A percentile compares a stretch with the other conserved stretches of the same genome.
phyloP scores from a whole-genome alignment of 2,113 vertebrate species.

The Pluvianellus socialis region DNA sequence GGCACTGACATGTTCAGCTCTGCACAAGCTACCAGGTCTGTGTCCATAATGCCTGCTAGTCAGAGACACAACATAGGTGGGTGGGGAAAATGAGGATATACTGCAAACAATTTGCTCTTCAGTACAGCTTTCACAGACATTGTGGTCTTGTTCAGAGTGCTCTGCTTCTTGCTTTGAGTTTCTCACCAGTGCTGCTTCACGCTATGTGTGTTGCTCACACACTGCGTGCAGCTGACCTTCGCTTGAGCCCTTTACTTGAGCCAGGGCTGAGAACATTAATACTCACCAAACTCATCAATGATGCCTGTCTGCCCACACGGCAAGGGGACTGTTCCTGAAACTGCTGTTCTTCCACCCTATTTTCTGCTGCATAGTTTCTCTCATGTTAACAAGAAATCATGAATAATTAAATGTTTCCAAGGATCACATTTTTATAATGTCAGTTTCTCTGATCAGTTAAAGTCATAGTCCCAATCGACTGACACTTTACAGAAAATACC shows the following conservation, averaged over 20 bases:
- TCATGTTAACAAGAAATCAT: background rate
- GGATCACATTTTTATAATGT: background rate
- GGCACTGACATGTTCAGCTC: background rate
- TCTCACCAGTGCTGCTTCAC: background rate
- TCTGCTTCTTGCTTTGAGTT: background rate
- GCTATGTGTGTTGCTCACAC: fast-evolving
- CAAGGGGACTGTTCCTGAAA: background rate
- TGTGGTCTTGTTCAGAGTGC: background rate
- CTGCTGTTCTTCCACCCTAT: background rate
- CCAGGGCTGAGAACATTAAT: background rate
- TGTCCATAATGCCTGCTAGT: fast-evolving
- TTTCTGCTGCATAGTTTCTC: background rate
- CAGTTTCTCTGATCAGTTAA: background rate
- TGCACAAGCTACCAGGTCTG: background rate
- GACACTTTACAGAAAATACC: background rate
- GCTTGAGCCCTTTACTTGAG: background rate
- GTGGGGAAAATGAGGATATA: background rate
- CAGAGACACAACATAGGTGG: background rate
- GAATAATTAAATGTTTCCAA: background rate
- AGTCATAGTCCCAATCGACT: background rate
- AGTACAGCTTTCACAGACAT: background rate
- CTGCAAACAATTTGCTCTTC: background rate
- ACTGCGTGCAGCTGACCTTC: background rate
- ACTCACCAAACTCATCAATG: background rate
- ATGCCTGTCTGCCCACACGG: background rate